Evolutionary conservation across 2,113 vertebrate genomes (phyloP), one percentile per base, ranked within the genome.

Genomic region (Mus spicilegus): DNA sequence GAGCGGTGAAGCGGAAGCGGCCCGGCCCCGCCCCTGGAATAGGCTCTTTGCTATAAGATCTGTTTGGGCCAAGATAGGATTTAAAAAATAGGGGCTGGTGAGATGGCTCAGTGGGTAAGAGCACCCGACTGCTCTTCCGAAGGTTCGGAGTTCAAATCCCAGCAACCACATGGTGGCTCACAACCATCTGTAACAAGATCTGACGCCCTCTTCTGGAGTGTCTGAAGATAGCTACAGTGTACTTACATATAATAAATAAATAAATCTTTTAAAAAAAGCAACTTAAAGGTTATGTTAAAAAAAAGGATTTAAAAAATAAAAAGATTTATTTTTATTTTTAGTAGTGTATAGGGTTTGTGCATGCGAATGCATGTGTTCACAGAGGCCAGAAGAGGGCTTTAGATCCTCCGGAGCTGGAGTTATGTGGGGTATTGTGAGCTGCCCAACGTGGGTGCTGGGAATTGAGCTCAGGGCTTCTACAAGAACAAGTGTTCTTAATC

Each of bases 1-100:
- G 96, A 96, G 93, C 90, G 78, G 97, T 97, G 95, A 97, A 98
- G 89, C 65, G 88, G 96, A 91, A 80, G 96, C 95, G 96, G 96
- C 92, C 96, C 73, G 91, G 94, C 94, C 78, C 42, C 42, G 42
- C 42, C 42, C 91, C 39, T 88, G 5, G 42, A 81, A 95, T 39
- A 95, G 14, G 39, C 26, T 11, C 95, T 76, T 97, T 96, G 91
- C 96, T 98, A 89, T 49, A 89, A 97, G 98, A 96, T 93, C 95
- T 93, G 89, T 63, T 97, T 95, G 94, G 73, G 87, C 93, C 78
- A 42, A 95, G 96, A 92, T 97, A 92, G 39, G 96, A 95, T 97
- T 97, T 94, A n/a, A 90, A 80, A 46, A 46, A 46, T 46, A 33
- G 49, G 56, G 56, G 42, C 42, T 42, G 42, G 42, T 42, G 42